Conservation (phyloP, 2,113 vertebrate species). For the Gymnorhina tibicen region DNA sequence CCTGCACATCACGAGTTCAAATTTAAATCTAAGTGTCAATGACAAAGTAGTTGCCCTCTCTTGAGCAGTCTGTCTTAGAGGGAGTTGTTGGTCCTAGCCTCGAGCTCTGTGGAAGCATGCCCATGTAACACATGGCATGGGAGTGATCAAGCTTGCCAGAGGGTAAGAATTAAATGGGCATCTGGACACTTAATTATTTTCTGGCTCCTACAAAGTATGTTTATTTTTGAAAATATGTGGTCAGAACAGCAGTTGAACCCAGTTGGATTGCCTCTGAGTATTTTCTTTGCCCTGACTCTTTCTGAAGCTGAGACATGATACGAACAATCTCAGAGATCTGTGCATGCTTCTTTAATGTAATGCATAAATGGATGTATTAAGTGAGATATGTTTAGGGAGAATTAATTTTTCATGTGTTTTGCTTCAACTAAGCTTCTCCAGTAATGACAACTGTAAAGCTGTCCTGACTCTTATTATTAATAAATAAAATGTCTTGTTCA, state of each 20-base stretch:
- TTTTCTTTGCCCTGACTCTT: neutral
- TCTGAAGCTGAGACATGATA: neutral
- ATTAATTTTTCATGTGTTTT: neutral
- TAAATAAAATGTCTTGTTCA: neutral
- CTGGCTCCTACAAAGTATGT: neutral
- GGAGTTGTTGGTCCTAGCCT: neutral
- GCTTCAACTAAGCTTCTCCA: neutral
- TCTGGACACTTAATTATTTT: conserved; percentile 20
- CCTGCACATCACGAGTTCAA: neutral
- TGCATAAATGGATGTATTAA: neutral
- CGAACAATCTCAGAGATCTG: neutral
- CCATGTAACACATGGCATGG: neutral
- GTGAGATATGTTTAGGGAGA: neutral
- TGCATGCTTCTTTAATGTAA: neutral
- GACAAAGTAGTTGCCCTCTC: neutral
- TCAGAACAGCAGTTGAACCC: neutral
- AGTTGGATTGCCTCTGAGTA: neutral
- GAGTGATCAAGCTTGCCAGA: neutral
- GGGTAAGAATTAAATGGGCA: neutral
- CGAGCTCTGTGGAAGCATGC: neutral
- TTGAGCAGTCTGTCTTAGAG: neutral
- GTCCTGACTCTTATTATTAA: neutral
- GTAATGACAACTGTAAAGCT: neutral
- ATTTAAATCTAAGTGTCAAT: neutral
- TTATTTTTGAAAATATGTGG: neutral